Evolutionary conservation across 37 sponge, comb jelly and placozoan genomes (phyloP), one percentile per base, ranked within the genome.

Genomic region (Mnemiopsis leidyi): DNA sequence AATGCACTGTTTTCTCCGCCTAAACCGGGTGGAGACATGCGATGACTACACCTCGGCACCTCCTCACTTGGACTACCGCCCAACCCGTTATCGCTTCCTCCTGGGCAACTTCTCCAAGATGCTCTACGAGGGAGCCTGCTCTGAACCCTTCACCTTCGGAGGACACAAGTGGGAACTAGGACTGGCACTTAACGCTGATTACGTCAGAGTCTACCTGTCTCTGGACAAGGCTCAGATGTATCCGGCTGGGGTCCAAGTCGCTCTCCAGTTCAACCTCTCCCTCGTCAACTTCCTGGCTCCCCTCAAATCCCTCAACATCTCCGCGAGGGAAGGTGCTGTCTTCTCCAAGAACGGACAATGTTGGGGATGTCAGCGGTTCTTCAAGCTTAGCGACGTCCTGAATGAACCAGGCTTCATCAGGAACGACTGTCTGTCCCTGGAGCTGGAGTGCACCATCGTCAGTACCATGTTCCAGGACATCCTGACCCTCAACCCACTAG

Each of bases 31-130:
- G 82, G 82, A 79, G 82, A 79, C 82, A 30, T 79, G 82, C 21
- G 82, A 79, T 35, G 82, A 79, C 82, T 79, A 79, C 82, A 36
- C 82, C 21, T 16, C 35, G 20, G 34, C 82, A 32, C 82, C 82
- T 7, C 82, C 82, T 29, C 82, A 79, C 37, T 36, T 79, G 7
- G 82, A 79, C 37, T 79, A 79, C 82, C 2, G 82, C 31, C 82
- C 82, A 2, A 79, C 82, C 21, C 34, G 82, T 5, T 29, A 33
- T 16, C 35, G 82, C 37, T 79, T 79, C 82, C 82, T 79, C 37
- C 82, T 79, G 16, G 82, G 82, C 37, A 79, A 79, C 37, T 79
- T 79, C 82, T 79, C 82, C 36, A 79, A 79, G 82, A 79, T 79
- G 36, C 34, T 79, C 36, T 79, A 34, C 82, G 82, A 79, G 30